Base-by-base conservation (phyloP, 1,140 invertebrate species). In the Portunus trituberculatus region DNA sequence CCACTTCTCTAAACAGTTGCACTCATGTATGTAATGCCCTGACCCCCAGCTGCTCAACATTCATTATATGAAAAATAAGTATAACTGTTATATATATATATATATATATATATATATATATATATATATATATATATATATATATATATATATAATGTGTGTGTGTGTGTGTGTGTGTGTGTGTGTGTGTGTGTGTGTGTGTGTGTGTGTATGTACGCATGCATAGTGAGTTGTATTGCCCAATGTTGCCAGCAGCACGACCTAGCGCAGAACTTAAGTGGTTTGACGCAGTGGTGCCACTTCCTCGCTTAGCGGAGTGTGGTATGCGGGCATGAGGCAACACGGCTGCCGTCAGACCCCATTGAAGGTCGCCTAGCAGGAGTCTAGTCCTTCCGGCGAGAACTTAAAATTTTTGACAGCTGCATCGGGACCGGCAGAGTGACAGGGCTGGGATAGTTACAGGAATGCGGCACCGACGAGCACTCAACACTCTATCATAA, bases 341-440 rank as follows among this genome's bases (percentile, higher is more conserved):
- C 67, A n/a, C 20, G 20, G 67, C 67, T 8, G 67, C 67, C 67
- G 20, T 76, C 67, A 76, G 67, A 25, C 67, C 67, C 20, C n/a
- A 20, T n/a, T 76, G 67, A 76, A 76, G 67, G 67, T 76, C 67
- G 67, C 67, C 20, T 25, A 25, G 67, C 67, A 25, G 67, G 67
- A 76, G 67, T 76, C n/a, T 76, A 7, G 67, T 76, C n/a, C 67
- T 76, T 76, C 20, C 67, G n/a, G n/a, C 67, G n/a, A 76, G 20
- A 76, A 76, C 67, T 76, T 76, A n/a, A 76, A 76, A 25, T 76
- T 76, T 76, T n/a, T 76, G 67, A 76, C 67, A 76, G 67, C n/a
- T n/a, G 67, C 67, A 20, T 76, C 67, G 67, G 20, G 67, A n/a
- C 12, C 20, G 16, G n/a, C 67, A n/a, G 67, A 76, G 67, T 76